Evolutionary conservation across 2,113 vertebrate genomes (phyloP), one percentile per base, ranked within the genome.

Genomic region (Ailurus styani): DNA sequence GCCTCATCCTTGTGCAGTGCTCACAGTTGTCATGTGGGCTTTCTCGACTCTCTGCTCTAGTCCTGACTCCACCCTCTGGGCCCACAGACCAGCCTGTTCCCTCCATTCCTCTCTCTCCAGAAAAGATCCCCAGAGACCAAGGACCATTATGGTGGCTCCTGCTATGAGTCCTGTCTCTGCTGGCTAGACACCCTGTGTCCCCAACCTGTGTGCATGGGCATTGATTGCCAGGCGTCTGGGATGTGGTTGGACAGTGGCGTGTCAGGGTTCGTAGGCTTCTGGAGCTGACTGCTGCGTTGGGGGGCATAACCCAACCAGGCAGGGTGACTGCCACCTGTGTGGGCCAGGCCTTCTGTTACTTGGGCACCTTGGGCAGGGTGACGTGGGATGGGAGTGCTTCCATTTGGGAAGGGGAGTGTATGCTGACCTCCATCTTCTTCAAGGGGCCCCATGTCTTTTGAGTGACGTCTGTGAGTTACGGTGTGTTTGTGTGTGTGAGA

Each of bases 11-110:
- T 27, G 18, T 20, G 31, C n/a, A 7, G 72, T 3, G 7, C 20
- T 18, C 10, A 0, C 29, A 7, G 3, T 25, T 23, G 1, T 0
- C 47, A 2, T 0, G 3, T 17, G 40, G 54, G 78, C 45, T 81
- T 84, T 31, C 14, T 37, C 0, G 0, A 9, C 34, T n/a, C 50
- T 40, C 20, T 50, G 4, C 40, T n/a, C 12, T 7, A 14, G 29
- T 13, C 73, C 73, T 13, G 14, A 5, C 34, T 47, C 50, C 7
- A 29, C 7, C 31, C n/a, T 55, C 23, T 10, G 15, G 34, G 8
- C 81, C 78, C 84, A 45, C 34, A 34, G 50, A 78, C 55, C 27
- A 14, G 31, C 47, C 73, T 50, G 5, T 83, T 31, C 20, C 31
- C 3, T 60, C 68, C 86, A 15, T 6, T 82, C 57, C 45, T 45